These are phyloP conservation scores for Dreissena rostriformis DNA, from an alignment of 1,140 invertebrate species.

Conservation along the genomic window DNA sequence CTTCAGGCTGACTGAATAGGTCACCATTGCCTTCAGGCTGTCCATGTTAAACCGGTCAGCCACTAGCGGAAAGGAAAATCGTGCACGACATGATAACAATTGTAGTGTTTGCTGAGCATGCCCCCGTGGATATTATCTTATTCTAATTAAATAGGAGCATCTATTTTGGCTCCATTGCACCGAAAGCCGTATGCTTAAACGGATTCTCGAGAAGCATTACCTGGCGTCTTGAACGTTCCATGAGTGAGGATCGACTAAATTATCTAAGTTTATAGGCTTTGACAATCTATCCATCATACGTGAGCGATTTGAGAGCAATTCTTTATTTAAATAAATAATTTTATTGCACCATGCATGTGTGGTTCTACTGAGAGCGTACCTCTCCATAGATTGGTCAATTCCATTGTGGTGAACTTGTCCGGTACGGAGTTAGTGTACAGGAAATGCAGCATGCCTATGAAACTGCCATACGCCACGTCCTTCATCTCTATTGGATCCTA, in stretches of 20 bases:
- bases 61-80: conserved; percentile 12
- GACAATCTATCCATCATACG: too few species aligned
- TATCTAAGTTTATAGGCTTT: too few species aligned
- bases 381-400: conserved; percentile 40
- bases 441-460: conserved; percentile 38
- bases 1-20: conserved; percentile 13
- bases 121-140: not conserved
- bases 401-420: not conserved
- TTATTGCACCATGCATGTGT: too few species aligned
- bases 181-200: not conserved
- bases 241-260: too few species aligned
- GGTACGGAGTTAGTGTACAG: conserved; percentile 37
- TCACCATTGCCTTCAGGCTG: conserved; percentile 29
- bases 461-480: conserved; percentile 28
- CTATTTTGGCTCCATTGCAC: not conserved
- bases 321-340: too few species aligned
- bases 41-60: conserved; percentile 43
- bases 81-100: not conserved
- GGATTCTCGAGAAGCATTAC: too few species aligned
- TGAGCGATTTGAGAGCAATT: too few species aligned
- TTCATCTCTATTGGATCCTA: conserved; percentile 31
- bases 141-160: not conserved
- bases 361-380: conserved; percentile 5
- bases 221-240: too few species aligned
- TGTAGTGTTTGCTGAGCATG: not conserved